Conservation (phyloP, 2,888 invertebrate species). For the Apotomis turbidana region DNA sequence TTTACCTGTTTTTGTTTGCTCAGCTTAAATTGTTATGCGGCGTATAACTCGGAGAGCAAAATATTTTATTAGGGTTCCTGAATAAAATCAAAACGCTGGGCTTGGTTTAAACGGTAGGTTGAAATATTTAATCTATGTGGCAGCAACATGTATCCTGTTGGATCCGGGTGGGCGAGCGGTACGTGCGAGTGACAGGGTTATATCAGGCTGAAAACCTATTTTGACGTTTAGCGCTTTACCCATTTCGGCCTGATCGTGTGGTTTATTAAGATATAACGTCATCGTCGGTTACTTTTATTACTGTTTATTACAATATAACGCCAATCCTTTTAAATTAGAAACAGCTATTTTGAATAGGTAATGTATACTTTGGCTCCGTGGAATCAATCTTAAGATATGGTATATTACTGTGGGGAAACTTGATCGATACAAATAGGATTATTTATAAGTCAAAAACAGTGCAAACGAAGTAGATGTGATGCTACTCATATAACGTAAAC, state of each 20-base stretch:
- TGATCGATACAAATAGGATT: too few relatives aligned
- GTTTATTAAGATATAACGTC: slow-evolving; percentile 10
- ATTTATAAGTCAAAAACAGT: too few relatives aligned
- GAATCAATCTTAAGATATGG: too few relatives aligned
- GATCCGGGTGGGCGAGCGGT: slow-evolving; percentile 28
- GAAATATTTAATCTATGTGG: slow-evolving; percentile 40
- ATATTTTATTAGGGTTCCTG: slow-evolving; percentile 7
- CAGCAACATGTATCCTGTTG: slow-evolving; percentile 34
- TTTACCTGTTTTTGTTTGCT: background rate
- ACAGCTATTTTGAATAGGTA: too few relatives aligned
- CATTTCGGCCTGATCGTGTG: slow-evolving; percentile 1
- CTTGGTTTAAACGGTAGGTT: slow-evolving; percentile 13
- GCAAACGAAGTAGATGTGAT: too few relatives aligned
- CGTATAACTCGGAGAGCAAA: background rate
- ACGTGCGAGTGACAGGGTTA: slow-evolving; percentile 42
- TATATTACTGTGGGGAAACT: too few relatives aligned
- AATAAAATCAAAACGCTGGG: slow-evolving; percentile 12
- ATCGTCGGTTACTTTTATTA: background rate
- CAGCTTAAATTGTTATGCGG: background rate
- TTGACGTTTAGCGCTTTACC: slow-evolving; percentile 29
- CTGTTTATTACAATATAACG: background rate
- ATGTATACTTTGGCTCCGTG: too few relatives aligned
- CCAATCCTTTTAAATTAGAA: too few relatives aligned
- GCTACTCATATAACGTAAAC: too few relatives aligned
- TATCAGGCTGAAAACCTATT: slow-evolving; percentile 41